Base-by-base conservation (phyloP, 2,113 vertebrate genomes). In the Sciurus niger region DNA sequence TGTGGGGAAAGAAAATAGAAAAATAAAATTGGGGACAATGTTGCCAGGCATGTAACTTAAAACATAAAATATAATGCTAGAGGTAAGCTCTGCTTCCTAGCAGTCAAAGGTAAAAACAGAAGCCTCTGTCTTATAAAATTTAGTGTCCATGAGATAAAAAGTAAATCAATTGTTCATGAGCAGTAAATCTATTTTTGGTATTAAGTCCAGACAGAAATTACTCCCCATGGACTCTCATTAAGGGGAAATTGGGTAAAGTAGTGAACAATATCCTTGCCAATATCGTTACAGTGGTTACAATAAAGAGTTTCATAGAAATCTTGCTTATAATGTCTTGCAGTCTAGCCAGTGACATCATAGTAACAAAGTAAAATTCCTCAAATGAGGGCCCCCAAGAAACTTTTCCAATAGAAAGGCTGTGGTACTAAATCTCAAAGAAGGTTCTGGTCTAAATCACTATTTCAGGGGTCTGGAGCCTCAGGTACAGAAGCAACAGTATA, bases 101-200 rank as follows among this genome's bases (percentile, higher is more conserved):
- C 2, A 72, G 58, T 51, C 76, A 80, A 51, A 91, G 43, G 68
- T 60, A 63, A 91, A 82, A 40, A 58, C 3, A 17, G 51, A 63
- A 87, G 48, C 0, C 67, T 68, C 25, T 90, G n/a, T 90, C 48
- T 84, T 68, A 48, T 22, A 90, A 92, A 88, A 92, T 88, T 40
- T 53, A 84, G 7, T 74, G 37, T 73, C 8, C 18, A n/a, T 76
- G 87, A 90, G 78, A 91, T 93, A 63, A 72, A 51, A 40, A 70
- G 48, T 13, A 55, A 93, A 84, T 55, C 77, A 90, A 82, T 90
- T 95, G 14, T n/a, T 89, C 53, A 65, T 85, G 55, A 90, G n/a
- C 40, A 85, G 6, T 92, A 95, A 85, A n/a, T 89, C 79, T 96
- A 91, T 83, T 95, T 96, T 94, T 78, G 65, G 73, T 94, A 37